Evolutionary conservation across 2,888 invertebrate genomes (phyloP), one percentile per base, ranked within the genome.

Genomic region (Charanyca ferruginea): DNA sequence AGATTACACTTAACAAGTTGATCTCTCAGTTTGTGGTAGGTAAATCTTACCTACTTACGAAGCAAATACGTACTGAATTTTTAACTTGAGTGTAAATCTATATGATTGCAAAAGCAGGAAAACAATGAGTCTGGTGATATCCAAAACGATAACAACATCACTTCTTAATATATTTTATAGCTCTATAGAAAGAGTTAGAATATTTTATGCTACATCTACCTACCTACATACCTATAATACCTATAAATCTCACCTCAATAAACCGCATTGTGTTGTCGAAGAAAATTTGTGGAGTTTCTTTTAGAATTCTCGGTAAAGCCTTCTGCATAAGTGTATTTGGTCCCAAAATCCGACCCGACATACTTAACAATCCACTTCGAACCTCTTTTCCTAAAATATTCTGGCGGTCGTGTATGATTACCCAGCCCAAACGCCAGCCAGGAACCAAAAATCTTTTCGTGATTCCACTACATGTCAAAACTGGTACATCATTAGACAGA

Each of bases 401-500:
- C 58, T 97, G 95, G 52, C 98, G 96, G 92, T 99, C 99, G 88
- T 99, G 98, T 67, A 99, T 96, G 8, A 98, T 97, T 72, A 99
- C 97, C 99, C 99, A 99, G 0, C 99, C 99, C 94, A 99, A 96
- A 85, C 99, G 96, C 99, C 99, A 99, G 11, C 99, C 99, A 4
- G 99, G 99, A 9, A 99, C 98, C 80, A 99, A 94, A 93, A 98
- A 99, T 87, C 99, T 97, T 92, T 99, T 99, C 2, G 99, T 98
- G 44, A 99, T 95, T 2, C 99, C 99, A 72, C 99, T 98, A 91
- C 99, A 99, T 1, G 98, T 97, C 41, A 99, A 94, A 68, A 99
- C 97, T 4, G 99, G 99, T 51, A 99, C 99, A 79, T 98, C 97
- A 66, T 96, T 96, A 28, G 98, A 97, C 57, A 99, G 91, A 0